Evolutionary conservation across 2,888 invertebrate species (phyloP).

Genomic region (Tenthredo mesomela): DNA sequence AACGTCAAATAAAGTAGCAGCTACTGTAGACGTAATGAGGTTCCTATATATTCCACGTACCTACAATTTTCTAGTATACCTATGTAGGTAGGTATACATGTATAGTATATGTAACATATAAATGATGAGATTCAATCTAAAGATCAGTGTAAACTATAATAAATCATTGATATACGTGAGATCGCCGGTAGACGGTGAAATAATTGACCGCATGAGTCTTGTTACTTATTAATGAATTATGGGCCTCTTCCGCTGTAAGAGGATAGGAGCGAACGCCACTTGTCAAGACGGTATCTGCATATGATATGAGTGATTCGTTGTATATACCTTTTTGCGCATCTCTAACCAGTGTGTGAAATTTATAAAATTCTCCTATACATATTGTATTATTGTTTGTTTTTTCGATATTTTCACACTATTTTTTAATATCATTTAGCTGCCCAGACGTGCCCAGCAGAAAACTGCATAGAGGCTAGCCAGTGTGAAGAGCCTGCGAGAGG

Average conservation of each 20-base stretch:
- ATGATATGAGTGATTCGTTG: not conserved
- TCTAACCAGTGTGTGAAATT: not conserved
- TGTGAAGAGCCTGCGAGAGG: not conserved
- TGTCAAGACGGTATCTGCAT: not conserved
- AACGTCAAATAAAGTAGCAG: constrained; percentile 11
- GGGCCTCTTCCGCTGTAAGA: not conserved
- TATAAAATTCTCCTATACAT: not conserved
- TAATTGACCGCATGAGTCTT: constrained; percentile 15
- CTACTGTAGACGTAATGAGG: constrained; percentile 8
- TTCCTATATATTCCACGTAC: not conserved
- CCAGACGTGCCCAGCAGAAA: not conserved
- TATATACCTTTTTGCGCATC: not conserved
- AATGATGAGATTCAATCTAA: not conserved
- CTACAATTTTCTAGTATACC: not conserved
- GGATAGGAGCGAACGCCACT: not conserved
- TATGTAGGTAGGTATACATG: not conserved
- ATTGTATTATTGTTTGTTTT: not conserved
- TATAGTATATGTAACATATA: not conserved
- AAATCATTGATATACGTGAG: not conserved
- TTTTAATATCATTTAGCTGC: not conserved
- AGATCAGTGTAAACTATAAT: not conserved
- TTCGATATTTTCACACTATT: not conserved
- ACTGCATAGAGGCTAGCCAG: not conserved
- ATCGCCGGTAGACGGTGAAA: constrained; percentile 4
- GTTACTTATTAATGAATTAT: constrained; percentile 39